Base-by-base conservation (phyloP, 2,113 vertebrate species). In the Mobula hypostoma region DNA sequence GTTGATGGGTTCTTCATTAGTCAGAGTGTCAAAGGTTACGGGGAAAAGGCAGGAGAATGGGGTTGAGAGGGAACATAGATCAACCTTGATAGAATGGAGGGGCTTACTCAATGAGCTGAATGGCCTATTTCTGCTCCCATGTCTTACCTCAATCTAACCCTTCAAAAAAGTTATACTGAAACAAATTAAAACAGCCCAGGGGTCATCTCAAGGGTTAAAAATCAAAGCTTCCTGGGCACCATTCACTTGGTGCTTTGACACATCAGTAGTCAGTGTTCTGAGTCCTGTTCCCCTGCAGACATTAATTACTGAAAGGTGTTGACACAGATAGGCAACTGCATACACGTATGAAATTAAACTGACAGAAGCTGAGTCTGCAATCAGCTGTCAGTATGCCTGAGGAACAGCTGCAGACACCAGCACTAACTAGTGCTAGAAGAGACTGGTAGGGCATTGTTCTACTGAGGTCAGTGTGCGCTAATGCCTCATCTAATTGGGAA, bases 311-410 rank as follows among this genome's bases (percentile, higher is more conserved):
- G 58, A 88, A 66, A 14, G 0, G 3, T 63, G 58, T n/a, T 88
- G 85, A 88, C 85, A 88, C 11, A 88, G 85, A 63, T 88, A 66
- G 61, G 85, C 58, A 88, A 63, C 56, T 32, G 77, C 77, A 32
- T 78, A 32, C 9, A 78, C 7, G 15, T 7, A n/a, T n/a, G 19
- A n/a, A n/a, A 29, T 61, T 63, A 87, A n/a, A 87, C 15, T 63
- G 85, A 61, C 58, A 48, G 82, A 24, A 58, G 56, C 8, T 2
- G 7, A 56, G 48, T 24, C 40, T 61, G 24, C 27, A 21, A 85
- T 29, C 24, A 58, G 48, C 56, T 56, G 48, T 29, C 48, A 58
- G 82, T 56, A 21, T 24, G 3, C 11, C 78, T 80, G 48, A 85
- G 48, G 24, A 29, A 58, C 21, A 61, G 21, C 48, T 4, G 9